phyloP scores from a whole-genome alignment of 2,888 invertebrate genomes.

The Eurytoma californica region DNA sequence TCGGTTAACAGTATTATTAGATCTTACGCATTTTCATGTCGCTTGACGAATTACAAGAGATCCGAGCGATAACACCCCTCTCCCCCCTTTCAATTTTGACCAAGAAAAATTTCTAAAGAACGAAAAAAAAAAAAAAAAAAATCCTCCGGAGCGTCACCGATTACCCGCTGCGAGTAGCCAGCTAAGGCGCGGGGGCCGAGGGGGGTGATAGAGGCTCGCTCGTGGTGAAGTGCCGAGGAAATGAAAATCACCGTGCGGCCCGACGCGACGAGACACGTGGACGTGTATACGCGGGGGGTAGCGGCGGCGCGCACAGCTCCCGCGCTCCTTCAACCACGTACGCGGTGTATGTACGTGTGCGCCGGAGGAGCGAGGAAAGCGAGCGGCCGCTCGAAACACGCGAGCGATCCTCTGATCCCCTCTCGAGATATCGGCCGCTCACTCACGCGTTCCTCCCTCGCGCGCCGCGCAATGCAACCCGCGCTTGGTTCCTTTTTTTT shows the following conservation, averaged over 20 bases:
- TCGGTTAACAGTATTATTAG: too few species aligned
- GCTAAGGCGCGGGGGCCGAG: neutral
- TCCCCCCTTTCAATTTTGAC: too few species aligned
- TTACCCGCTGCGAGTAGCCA: conserved; percentile 16
- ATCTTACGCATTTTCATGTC: too few species aligned
- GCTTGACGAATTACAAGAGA: too few species aligned
- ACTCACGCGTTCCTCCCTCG: conserved; percentile 71
- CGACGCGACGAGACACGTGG: conserved; percentile 70
- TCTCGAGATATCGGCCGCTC: conserved; percentile 74
- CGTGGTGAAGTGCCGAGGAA: conserved; percentile 69
- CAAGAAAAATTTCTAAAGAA: too few species aligned
- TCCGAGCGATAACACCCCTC: too few species aligned
- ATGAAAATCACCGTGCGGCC: conserved; percentile 72
- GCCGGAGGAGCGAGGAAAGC: conserved; percentile 64
- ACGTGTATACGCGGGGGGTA: conserved; percentile 61
- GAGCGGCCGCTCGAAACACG: conserved; percentile 72
- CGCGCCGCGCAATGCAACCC: conserved; percentile 63
- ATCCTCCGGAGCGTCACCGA: conserved; percentile 19
- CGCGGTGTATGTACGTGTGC: conserved; percentile 28
- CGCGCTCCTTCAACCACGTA: neutral
- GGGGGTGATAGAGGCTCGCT: conserved; percentile 53
- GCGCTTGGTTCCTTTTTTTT: conserved; percentile 38
- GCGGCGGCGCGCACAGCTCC: neutral
- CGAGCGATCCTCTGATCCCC: conserved; percentile 75
- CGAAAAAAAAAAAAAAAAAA: too few species aligned